These are phyloP conservation scores for Agriopis marginaria DNA, from an alignment of 2,888 invertebrate species.

Conservation along the genomic window DNA sequence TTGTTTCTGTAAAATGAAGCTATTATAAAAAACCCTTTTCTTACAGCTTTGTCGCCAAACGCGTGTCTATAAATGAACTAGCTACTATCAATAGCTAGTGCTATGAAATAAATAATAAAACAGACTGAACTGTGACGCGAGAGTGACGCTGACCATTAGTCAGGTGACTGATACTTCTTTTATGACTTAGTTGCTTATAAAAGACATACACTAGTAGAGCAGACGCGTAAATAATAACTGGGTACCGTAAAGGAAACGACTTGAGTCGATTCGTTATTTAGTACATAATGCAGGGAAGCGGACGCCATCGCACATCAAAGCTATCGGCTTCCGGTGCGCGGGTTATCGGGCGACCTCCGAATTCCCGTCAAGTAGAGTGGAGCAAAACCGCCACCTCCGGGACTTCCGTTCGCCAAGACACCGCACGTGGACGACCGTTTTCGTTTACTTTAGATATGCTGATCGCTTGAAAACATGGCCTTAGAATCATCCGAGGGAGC, in stretches of 20 bases:
- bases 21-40: too few species aligned
- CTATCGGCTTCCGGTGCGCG: conserved; percentile 81
- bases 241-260: conserved; percentile 41
- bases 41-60: too few species aligned
- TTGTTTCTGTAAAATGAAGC: too few species aligned
- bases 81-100: too few species aligned
- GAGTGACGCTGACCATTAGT: too few species aligned
- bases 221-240: conserved; percentile 31
- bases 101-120: not conserved
- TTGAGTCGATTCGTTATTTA: conserved; percentile 39
- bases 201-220: not conserved
- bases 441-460: not conserved
- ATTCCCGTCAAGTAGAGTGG: conserved; percentile 79
- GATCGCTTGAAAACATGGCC: too few species aligned
- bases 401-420: conserved; percentile 52
- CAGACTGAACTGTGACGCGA: not conserved
- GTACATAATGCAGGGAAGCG: conserved; percentile 47
- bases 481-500: too few species aligned
- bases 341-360: conserved; percentile 83
- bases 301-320: conserved; percentile 80
- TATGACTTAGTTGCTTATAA: too few species aligned
- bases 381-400: conserved; percentile 63
- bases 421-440: conserved; percentile 10
- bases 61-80: too few species aligned
- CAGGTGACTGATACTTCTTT: too few species aligned